Percentiles rank a stretch among this genome's conserved stretches.
phyloP scores from a whole-genome alignment of 2,797 vertebrate species.

The Discoglossus pictus region DNA sequence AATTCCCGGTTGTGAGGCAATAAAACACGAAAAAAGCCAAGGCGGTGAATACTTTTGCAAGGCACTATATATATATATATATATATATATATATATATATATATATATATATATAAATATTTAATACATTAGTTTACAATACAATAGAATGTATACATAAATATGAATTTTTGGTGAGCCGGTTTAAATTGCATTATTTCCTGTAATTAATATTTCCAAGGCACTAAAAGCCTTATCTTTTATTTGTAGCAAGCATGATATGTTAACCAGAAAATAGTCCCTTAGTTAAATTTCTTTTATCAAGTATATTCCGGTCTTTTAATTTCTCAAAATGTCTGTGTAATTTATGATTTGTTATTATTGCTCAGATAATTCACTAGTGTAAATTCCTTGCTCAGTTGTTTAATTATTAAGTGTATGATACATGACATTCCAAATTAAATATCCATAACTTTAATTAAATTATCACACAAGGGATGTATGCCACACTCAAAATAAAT shows the following conservation, averaged over 20 bases:
- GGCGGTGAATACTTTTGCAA: too few species aligned
- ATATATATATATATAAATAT: too few species aligned
- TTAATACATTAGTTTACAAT: too few species aligned
- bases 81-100: too few species aligned
- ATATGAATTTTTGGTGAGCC: too few species aligned
- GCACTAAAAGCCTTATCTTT: slow-evolving; percentile 35
- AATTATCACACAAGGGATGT: slow-evolving; percentile 23
- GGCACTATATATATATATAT: too few species aligned
- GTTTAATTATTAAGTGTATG: slow-evolving; percentile 39
- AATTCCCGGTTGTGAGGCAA: too few species aligned
- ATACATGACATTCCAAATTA: slow-evolving; percentile 44
- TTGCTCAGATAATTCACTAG: slow-evolving; percentile 25
- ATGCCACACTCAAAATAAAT: slow-evolving; percentile 13
- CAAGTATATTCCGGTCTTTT: slow-evolving; percentile 15
- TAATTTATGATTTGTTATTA: slow-evolving; percentile 27
- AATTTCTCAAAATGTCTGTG: slow-evolving; percentile 32
- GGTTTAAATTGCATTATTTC: too few species aligned
- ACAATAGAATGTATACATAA: too few species aligned
- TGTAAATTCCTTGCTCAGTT: slow-evolving; percentile 15
- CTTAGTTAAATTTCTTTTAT: slow-evolving; percentile 16
- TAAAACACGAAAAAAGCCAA: too few species aligned
- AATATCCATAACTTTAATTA: slow-evolving; percentile 41
- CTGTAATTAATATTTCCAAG: too few species aligned
- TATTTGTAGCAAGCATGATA: slow-evolving; percentile 31
- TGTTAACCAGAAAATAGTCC: neutral